These are phyloP conservation scores for Pogoniulus pusillus DNA, from an alignment of 2,797 vertebrate species.

Conservation along the genomic window DNA sequence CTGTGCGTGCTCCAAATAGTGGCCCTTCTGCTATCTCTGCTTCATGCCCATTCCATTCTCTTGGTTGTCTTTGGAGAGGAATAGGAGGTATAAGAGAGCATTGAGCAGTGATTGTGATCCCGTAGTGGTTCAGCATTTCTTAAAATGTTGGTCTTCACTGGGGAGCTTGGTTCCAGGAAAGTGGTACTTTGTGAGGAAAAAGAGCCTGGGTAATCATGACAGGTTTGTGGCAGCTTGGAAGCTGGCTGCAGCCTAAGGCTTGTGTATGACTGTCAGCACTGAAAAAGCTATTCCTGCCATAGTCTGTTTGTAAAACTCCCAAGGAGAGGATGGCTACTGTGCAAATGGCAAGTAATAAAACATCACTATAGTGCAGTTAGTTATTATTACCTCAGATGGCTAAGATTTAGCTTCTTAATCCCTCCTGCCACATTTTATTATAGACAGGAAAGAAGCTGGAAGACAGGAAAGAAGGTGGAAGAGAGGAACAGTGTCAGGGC, in stretches of 20 bases:
- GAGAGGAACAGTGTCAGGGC: not conserved
- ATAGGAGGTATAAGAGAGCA: not conserved
- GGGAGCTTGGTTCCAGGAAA: not conserved
- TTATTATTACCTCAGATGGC: not conserved
- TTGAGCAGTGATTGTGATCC: accelerated
- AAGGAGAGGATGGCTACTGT: not conserved
- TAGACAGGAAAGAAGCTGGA: not conserved
- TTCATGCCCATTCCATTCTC: not conserved
- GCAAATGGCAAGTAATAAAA: conserved; percentile 2
- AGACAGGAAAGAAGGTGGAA: not conserved
- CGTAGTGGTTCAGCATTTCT: accelerated
- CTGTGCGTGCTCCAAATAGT: not conserved
- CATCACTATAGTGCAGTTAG: not conserved
- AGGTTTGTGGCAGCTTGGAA: not conserved
- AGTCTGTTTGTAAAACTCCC: not conserved
- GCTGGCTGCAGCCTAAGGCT: not conserved
- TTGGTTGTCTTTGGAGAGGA: not conserved
- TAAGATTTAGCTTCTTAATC: not conserved
- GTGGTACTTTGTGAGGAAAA: not conserved
- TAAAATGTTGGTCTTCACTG: not conserved
- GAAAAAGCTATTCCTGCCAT: not conserved
- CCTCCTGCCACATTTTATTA: not conserved
- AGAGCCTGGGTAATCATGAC: not conserved
- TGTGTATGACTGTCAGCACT: not conserved
- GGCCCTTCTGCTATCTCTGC: not conserved